Conservation (phyloP, 2,888 invertebrate genomes). For the Euzophera pinguis region DNA sequence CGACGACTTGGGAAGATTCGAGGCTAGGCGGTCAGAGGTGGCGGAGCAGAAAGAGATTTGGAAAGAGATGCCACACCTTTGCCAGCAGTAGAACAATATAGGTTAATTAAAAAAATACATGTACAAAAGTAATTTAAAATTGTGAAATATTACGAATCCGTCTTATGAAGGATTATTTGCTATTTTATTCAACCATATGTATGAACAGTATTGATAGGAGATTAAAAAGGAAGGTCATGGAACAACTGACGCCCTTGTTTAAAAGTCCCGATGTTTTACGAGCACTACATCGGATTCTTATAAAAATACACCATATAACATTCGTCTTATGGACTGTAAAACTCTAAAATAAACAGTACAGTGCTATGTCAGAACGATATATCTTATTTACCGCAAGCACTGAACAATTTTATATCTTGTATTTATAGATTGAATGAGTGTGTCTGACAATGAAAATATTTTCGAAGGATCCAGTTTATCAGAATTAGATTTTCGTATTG, state of each 20-base stretch:
- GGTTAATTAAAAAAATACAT: too few species aligned
- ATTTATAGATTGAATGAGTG: background rate
- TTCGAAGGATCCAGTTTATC: too few species aligned
- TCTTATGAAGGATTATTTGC: too few species aligned
- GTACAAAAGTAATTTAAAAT: too few species aligned
- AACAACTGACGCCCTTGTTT: slow-evolving; percentile 54
- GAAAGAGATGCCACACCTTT: too few species aligned
- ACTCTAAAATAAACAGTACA: slow-evolving; percentile 28
- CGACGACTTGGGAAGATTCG: too few species aligned
- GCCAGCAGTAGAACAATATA: too few species aligned
- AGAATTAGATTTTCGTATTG: too few species aligned
- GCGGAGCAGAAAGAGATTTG: too few species aligned
- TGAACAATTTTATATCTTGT: background rate
- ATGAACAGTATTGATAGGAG: background rate
- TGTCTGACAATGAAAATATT: too few species aligned
- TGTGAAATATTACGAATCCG: too few species aligned
- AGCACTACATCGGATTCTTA: slow-evolving; percentile 55
- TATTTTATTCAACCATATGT: background rate
- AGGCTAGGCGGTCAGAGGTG: too few species aligned
- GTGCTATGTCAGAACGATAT: slow-evolving; percentile 18
- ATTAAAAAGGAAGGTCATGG: slow-evolving; percentile 35
- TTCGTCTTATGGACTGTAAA: slow-evolving; percentile 40
- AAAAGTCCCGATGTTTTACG: slow-evolving; percentile 50
- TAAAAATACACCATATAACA: slow-evolving; percentile 50
- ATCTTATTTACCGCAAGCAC: slow-evolving; percentile 22